Base-by-base conservation (phyloP, 35 echinoderm and acorn worm genomes). In the Acanthaster planci region DNA sequence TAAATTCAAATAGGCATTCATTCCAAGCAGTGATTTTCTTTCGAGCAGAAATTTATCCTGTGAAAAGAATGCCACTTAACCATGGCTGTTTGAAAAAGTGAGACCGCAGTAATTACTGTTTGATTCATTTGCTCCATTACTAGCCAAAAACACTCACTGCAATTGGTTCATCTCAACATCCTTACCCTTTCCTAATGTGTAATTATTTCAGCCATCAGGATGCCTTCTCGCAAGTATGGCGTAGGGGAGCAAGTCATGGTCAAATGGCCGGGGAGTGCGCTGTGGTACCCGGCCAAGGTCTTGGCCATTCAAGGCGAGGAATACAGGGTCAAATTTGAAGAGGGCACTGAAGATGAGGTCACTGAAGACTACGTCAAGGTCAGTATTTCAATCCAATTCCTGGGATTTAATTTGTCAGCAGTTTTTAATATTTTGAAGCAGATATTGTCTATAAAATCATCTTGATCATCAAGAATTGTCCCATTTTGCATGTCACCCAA, bases 221-320 rank as follows among this genome's bases (percentile, higher is more conserved):
- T 35, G 14, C 1, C 14, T 1, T 31, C 23, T 35, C 51, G 78
- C 77, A 53, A 26, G n/a, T 84, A 52, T 50, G 40, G 51, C 5
- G 36, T 60, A 12, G 88, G 81, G 29, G 88, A 90, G 21, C 6
- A 76, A 19, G 88, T 90, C 21, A 77, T 80, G 40, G 90, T 51
- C 37, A 92, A 92, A 82, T 92, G 90, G 90, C 90, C 90, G 29
- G 90, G 90, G n/a, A 92, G 90, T 51, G 30, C 42, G 14, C 44
- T 92, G 6, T 92, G 90, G 90, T 92, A 82, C 40, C 80, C 80
- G 76, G 90, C 90, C 36, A 38, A 19, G 32, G 51, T 92, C 56
- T 2, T 81, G 35, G 37, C 60, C 18, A 16, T 67, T 7, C 77
- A 92, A 67, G 90, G 79, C 21, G 80, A 83, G 3, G 56, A 57